Evolutionary conservation across 1,140 invertebrate species (phyloP).

Genomic region (Drosophila eugracilis): DNA sequence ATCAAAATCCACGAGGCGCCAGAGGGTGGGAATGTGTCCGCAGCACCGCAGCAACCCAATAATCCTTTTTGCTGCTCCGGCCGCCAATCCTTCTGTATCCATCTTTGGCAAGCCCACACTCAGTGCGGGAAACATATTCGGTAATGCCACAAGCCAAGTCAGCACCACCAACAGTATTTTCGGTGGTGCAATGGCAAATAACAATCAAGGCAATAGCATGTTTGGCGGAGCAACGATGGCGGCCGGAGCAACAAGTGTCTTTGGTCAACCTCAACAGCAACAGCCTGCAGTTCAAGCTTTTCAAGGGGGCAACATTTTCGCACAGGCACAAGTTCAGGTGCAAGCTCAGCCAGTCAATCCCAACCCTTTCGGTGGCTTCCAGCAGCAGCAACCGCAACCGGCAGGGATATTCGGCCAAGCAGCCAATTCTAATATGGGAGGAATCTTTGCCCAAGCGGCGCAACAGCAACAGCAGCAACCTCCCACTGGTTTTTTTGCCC

Average conservation of each 20-base stretch:
- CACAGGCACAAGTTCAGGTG: slow-evolving; percentile 15
- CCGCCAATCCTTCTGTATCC: slow-evolving; percentile 8
- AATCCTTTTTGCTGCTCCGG: slow-evolving; percentile 46
- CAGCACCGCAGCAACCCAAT: slow-evolving; percentile 19
- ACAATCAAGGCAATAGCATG: slow-evolving; percentile 18
- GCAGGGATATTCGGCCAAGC: slow-evolving; percentile 50
- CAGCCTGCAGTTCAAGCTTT: slow-evolving; percentile 22
- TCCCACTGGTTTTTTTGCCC: slow-evolving; percentile 41
- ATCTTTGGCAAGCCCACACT: slow-evolving; percentile 58
- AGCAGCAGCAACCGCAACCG: slow-evolving; percentile 27
- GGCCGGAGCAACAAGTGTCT: slow-evolving; percentile 25
- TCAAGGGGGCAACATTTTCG: slow-evolving; percentile 52
- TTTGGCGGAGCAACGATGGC: slow-evolving; percentile 27
- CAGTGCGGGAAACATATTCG: slow-evolving; percentile 47
- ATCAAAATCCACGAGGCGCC: slow-evolving; percentile 68
- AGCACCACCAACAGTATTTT: slow-evolving; percentile 43
- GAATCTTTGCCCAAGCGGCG: slow-evolving; percentile 32
- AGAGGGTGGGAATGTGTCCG: slow-evolving; percentile 9
- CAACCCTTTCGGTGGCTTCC: slow-evolving; percentile 51
- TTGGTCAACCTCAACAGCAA: slow-evolving; percentile 27
- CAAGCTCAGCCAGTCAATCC: slow-evolving; percentile 43
- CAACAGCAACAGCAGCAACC: slow-evolving; percentile 20
- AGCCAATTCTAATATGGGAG: slow-evolving; percentile 16
- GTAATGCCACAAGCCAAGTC: background rate
- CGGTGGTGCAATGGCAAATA: slow-evolving; percentile 10